Evolutionary conservation across 2,113 vertebrate species (phyloP), one percentile per base, ranked within the genome.

Genomic region (Thunnus thynnus): DNA sequence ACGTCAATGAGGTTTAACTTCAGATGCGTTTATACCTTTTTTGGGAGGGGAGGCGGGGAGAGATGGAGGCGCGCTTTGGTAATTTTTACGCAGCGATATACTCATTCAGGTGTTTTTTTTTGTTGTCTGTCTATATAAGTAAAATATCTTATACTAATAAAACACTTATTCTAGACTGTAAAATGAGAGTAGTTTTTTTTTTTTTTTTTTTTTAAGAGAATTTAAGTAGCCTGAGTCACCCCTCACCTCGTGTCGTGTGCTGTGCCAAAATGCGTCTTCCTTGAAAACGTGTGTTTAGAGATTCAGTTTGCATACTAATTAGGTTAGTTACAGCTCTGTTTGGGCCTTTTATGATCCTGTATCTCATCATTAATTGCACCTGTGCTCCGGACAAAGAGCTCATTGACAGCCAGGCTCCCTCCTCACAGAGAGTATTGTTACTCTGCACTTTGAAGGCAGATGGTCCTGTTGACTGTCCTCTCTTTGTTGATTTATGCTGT

Each of bases 361-460:
- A 56, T 52, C 6, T 51, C 27, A 60, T 72, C 71, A 67, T 79
- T 30, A 32, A 48, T 32, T 52, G 65, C 78, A 72, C 64, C 76
- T 83, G 84, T 54, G 52, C 51, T 12, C 56, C 7, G 54, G 52
- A 85, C 76, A 74, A 74, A 55, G 70, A 2, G 2, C 36, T 14
- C 56, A 54, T 13, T 84, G 79, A 76, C 65, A 69, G 71, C 41
- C 11, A 48, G 46, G 13, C 9, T 17, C 17, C 13, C 17, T 67
- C 30, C 22, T 14, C 4, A 44, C 44, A n/a, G 4, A 9, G 22
- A 9, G 4, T 25, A 16, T 71, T 60, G 51, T 55, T 66, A 1
- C 54, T 17, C 16, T 32, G 25, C 30, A 13, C 72, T 80, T 75
- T 88, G 54, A 69, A 61, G 51, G n/a, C 51, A 14, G 13, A 5